Conservation (phyloP, 2,888 invertebrate genomes). For the Pyralis farinalis region DNA sequence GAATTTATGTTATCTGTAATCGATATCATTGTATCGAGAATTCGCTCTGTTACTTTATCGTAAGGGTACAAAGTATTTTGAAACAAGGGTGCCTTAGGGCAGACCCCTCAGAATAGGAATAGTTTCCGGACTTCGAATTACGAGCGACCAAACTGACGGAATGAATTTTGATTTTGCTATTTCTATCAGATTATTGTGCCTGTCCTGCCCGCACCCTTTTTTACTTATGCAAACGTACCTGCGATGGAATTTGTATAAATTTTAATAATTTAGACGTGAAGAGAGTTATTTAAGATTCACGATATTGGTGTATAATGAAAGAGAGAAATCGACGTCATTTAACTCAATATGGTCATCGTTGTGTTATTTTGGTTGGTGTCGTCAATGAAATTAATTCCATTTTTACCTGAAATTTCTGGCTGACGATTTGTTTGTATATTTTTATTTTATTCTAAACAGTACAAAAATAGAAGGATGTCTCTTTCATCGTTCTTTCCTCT, state of each 20-base stretch:
- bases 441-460: no score
- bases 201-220: constrained; percentile 25
- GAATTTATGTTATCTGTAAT: no score
- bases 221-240: constrained; percentile 8
- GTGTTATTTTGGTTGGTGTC: no score
- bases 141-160: constrained; percentile 59
- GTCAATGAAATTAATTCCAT: no score
- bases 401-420: no score
- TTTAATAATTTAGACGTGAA: constrained; percentile 5
- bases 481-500: no score
- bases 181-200: constrained; percentile 63
- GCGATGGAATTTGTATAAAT: constrained; percentile 7
- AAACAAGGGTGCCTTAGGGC: constrained; percentile 42
- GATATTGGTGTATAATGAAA: no score
- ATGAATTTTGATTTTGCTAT: constrained; percentile 75
- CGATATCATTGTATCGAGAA: background rate
- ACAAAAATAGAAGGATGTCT: no score
- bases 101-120: constrained; percentile 67
- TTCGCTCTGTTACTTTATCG: background rate
- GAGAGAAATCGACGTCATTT: no score
- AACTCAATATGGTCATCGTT: no score
- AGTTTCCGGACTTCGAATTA: constrained; percentile 67
- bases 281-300: no score
- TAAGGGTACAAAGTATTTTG: constrained; percentile 40
- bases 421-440: no score